These are phyloP conservation scores for Lathamus discolor DNA, from an alignment of 2,113 vertebrate genomes.

Conservation along the genomic window DNA sequence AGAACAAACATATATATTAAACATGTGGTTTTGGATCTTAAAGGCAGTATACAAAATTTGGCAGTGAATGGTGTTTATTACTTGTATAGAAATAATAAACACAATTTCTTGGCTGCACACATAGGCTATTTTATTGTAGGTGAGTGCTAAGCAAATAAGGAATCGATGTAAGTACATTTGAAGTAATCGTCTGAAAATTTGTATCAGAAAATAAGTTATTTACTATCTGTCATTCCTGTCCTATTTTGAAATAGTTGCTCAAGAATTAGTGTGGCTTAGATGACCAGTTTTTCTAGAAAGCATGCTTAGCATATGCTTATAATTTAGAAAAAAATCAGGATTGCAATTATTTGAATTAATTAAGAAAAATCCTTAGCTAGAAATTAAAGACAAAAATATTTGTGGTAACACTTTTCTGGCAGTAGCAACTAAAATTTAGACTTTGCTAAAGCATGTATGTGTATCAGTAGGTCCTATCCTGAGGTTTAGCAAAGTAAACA, in stretches of 20 bases:
- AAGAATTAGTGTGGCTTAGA: not conserved
- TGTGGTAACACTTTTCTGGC: not conserved
- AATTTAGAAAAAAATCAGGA: not conserved
- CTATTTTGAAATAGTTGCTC: not conserved
- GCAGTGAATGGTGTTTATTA: not conserved
- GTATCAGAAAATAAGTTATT: not conserved
- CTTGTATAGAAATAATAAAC: not conserved
- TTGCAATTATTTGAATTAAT: not conserved
- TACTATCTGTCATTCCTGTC: not conserved
- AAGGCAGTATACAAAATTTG: not conserved
- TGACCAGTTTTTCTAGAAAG: not conserved
- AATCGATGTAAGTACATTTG: not conserved
- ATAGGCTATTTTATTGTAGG: not conserved
- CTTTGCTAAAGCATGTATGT: not conserved
- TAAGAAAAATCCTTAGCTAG: not conserved
- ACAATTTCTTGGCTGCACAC: not conserved
- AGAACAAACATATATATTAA: not conserved
- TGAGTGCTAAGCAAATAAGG: not conserved
- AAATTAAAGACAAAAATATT: not conserved
- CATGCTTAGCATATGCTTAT: fast-evolving
- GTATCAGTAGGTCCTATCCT: not conserved
- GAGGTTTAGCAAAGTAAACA: not conserved
- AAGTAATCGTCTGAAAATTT: not conserved
- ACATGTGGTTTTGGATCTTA: not conserved
- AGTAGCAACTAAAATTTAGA: not conserved